Evolutionary conservation across 2,113 vertebrate genomes (phyloP).

Genomic region (Eonycteris spelaea): DNA sequence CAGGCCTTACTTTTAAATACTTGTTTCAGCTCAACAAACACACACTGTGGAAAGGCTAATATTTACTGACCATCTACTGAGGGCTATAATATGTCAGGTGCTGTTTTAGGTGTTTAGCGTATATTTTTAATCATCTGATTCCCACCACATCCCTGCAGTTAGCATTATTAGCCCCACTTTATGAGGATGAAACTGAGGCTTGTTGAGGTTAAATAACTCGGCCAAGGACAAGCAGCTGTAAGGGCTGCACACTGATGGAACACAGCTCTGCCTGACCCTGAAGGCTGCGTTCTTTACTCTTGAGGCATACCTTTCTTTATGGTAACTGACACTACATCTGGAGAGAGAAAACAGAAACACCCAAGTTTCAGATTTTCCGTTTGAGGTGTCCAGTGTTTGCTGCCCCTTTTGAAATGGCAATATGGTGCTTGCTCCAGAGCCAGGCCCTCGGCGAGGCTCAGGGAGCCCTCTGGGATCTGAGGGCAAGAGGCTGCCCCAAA

Average conservation of each 20-base stretch:
- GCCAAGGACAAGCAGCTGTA: not conserved
- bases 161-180: not conserved
- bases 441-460: not conserved
- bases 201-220: not conserved
- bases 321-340: not conserved
- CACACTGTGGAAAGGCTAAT: not conserved
- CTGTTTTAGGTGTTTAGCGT: not conserved
- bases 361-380: not conserved
- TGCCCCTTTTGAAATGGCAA: not conserved
- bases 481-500: not conserved
- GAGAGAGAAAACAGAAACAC: not conserved
- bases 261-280: not conserved
- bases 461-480: not conserved
- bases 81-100: not conserved
- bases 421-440: not conserved
- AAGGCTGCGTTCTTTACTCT: not conserved
- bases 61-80: not conserved
- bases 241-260: not conserved
- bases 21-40: not conserved
- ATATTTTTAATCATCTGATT: not conserved
- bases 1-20: not conserved
- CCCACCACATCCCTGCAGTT: not conserved
- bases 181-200: not conserved
- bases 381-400: not conserved
- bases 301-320: not conserved